Base-by-base conservation (phyloP, 2,113 vertebrate genomes). In the Thermophis baileyi region DNA sequence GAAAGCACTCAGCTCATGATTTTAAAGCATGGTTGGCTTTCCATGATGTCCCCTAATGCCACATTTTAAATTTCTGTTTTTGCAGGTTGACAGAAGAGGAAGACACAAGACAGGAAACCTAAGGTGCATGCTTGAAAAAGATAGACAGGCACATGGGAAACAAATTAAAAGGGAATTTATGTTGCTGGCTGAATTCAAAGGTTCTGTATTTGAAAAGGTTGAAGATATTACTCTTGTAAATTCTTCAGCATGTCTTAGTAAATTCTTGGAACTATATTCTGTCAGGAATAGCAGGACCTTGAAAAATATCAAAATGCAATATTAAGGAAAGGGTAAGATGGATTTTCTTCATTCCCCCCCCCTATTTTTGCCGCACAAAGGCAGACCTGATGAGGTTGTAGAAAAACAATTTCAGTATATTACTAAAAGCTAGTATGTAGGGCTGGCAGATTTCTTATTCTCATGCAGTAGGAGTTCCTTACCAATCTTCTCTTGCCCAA, bases 401-500 rank as follows among this genome's bases (percentile, higher is more conserved):
- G 88, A 85, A 89, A 85, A 92, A 49, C 40, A 87, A n/a, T 12
- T 30, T 25, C 53, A 87, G 54, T 46, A 50, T 54, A 27, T 89
- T 44, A 92, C 49, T 51, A 74, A 89, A 89, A 53, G 49, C 57
- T 60, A 53, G 25, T 89, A 74, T 44, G 35, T 44, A 74, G 91
- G 35, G 4, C 88, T 92, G 55, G 27, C 16, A 90, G 1, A 50
- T 91, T 24, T 93, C 91, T 90, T 91, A 16, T 35, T 87, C 95
- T n/a, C 16, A 9, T 44, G n/a, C 11, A n/a, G 3, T 1, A 2
- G 0, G 69, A 93, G 12, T 0, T 1, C 93, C 95, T 94, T 88
- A 1, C 54, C 81, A 22, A 85, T 90, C 93, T 89, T 87, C 91
- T 25, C 24, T 95, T 96, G 50, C 57, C 12, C 0, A 93, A 35